Base-by-base conservation (phyloP, 2,888 invertebrate species). In the Troides oblongomaculatus region DNA sequence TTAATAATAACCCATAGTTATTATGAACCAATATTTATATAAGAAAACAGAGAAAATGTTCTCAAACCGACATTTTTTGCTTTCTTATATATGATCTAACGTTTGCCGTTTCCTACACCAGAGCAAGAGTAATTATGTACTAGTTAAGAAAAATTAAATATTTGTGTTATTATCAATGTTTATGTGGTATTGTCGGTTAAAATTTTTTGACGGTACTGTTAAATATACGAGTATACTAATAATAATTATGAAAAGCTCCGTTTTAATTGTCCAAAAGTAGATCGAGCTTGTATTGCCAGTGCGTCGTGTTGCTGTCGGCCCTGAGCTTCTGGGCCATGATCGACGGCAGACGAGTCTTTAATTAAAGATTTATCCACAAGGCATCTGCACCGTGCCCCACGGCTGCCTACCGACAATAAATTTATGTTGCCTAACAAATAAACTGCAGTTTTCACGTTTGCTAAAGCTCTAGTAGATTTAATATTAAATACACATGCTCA, bases 281-380 rank as follows among this genome's bases (percentile, higher is more conserved):
- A 84, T 78, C 83, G 78, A 75, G 73, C 71, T 70, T 61, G 72
- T 69, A 56, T 62, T 59, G 39, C 59, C 62, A 65, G n/a, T 59
- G 65, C 71, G 77, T 88, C 88, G 87, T 88, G 88, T 79, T 73
- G 72, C 71, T 62, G 75, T 75, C 77, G 87, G 75, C 88, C 87
- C 75, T 87, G 88, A 84, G 77, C 71, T 72, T 30, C 75, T 76
- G 82, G 79, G 79, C 77, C 78, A 71, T 71, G 63, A 72, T 68
- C 60, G 65, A 66, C 68, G 74, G 73, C 74, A 74, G 75, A 75
- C 66, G 72, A 71, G 39, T 63, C 72, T 60, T 71, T 68, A 69
- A 70, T 71, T 70, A 67, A 46, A 62, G 64, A 30, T 62, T 71
- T 71, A 70, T 67, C 43, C 23, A 43, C 64, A n/a, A 50, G 21